Evolutionary conservation across 2,797 vertebrate genomes (phyloP), one percentile per base, ranked within the genome.

Genomic region (Danio choprae): DNA sequence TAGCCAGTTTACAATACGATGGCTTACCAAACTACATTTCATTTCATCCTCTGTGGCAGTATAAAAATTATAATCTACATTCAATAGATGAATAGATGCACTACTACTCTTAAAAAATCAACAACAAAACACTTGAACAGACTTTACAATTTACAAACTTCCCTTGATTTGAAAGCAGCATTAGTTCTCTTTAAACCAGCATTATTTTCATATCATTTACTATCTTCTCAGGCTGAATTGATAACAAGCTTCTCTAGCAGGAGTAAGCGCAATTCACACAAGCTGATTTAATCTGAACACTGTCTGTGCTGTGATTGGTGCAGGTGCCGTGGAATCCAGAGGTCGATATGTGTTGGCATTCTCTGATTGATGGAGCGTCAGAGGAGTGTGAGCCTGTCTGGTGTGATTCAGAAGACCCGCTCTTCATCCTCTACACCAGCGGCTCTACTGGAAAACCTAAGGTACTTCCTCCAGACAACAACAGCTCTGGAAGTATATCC

Each of bases 361-460:
- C 95, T 20, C 91, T 97, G 85, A 80, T 96, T 68, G 84, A 89
- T 5, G 89, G 90, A 6, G 95, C 90, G 41, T 94, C 94, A 4
- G 92, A 91, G 0, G 94, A 96, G 86, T 98, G 95, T 53, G 96
- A 98, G n/a, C 98, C 98, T 0, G 97, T 96, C 89, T 99, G 98
- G 97, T 98, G 97, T 4, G 93, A 96, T 0, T 93, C 97, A 0
- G 98, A 99, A 87, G 97, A 99, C 72, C 95, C 95, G 0, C 95
- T 99, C 53, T 99, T 99, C 88, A 95, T 99, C 86, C 95, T 99
- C 58, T 99, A 99, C 85, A 99, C 98, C 0, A 99, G 97, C 1
- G 98, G 98, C 73, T 99, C 97, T 1, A 98, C 98, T 0, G 98
- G 98, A 10, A 98, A 97, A 87, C 97, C 97, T 12, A 99, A 99